phyloP scores from a whole-genome alignment of 2,113 vertebrate genomes.

The Ameiurus melas region DNA sequence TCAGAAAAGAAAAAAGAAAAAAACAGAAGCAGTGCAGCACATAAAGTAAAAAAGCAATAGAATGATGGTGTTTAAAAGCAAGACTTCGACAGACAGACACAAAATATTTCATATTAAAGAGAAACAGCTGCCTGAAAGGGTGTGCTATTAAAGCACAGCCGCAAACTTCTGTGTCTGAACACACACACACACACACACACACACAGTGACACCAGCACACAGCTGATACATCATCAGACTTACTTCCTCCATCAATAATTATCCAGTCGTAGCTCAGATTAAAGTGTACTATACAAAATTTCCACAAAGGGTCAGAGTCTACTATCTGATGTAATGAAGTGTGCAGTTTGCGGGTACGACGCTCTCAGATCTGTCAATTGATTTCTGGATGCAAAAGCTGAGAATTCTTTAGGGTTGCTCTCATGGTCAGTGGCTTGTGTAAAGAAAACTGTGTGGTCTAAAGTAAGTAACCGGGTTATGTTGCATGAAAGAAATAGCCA shows the following conservation, averaged over 20 bases:
- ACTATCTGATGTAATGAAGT: background rate
- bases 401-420: background rate
- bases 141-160: conserved; percentile 7
- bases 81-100: background rate
- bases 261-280: background rate
- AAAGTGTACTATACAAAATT: background rate
- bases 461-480: background rate
- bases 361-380: background rate
- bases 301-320: background rate
- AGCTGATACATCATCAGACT: background rate
- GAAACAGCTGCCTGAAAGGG: conserved; percentile 4
- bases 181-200: background rate
- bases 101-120: conserved; percentile 21
- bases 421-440: background rate
- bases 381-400: background rate
- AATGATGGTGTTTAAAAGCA: background rate
- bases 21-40: background rate
- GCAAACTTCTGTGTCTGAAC: conserved; percentile 15
- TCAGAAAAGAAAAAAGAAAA: conserved; percentile 40
- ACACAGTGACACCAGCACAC: background rate
- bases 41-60: conserved; percentile 17
- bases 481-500: background rate
- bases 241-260: background rate
- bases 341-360: background rate
- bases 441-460: background rate